Evolutionary conservation across 37 sponge, comb jelly and placozoan species (phyloP).

Genomic region (Petrosia ficiformis): DNA sequence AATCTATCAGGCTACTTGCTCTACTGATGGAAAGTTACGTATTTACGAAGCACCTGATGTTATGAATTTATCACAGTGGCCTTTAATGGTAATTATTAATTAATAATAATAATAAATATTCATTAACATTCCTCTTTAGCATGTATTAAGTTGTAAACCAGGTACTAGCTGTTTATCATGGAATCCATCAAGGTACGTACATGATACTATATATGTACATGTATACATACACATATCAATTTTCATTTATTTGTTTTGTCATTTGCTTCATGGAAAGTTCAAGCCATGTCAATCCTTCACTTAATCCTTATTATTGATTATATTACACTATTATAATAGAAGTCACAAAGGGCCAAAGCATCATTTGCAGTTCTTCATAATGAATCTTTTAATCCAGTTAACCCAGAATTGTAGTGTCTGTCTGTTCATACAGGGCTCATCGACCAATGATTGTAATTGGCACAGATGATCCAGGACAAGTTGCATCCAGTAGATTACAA

Average conservation of each 20-base stretch:
- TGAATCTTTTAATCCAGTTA: too few species aligned
- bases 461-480: conserved; percentile 60
- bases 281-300: too few species aligned
- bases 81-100: conserved; percentile 45
- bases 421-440: conserved; percentile 45
- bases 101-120: not conserved
- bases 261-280: too few species aligned
- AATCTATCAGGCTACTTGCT: conserved; percentile 77
- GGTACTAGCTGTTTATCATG: conserved; percentile 87
- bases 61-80: conserved; percentile 93
- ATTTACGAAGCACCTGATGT: conserved; percentile 95
- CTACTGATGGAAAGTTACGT: conserved; percentile 81
- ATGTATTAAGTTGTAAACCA: conserved; percentile 65
- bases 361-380: too few species aligned
- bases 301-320: too few species aligned
- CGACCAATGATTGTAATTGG: conserved; percentile 89
- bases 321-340: too few species aligned
- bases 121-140: conserved; percentile 30
- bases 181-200: conserved; percentile 84
- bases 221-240: too few species aligned
- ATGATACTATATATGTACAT: too few species aligned
- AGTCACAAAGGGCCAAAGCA: too few species aligned
- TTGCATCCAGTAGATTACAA: conserved; percentile 39
- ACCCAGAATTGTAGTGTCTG: too few species aligned
- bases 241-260: too few species aligned